These are phyloP conservation scores for Toxotes lorentzi DNA, from an alignment of 2,797 vertebrate species.

Conservation along the genomic window DNA sequence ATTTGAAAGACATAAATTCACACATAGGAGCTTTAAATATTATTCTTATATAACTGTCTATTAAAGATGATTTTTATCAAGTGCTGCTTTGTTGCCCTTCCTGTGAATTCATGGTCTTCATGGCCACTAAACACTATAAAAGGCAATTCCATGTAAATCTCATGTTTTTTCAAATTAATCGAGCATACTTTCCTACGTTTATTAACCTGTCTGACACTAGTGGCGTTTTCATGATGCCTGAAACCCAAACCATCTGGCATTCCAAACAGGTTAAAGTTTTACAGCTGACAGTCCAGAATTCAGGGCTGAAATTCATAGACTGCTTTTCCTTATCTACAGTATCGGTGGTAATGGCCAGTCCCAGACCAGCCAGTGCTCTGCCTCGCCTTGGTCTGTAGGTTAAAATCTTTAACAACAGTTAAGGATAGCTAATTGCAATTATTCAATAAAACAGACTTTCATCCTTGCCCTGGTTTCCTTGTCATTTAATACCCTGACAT, in stretches of 20 bases:
- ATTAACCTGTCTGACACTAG: not conserved
- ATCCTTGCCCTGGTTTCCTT: slow-evolving; percentile 7
- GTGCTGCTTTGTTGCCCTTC: not conserved
- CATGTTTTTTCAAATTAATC: not conserved
- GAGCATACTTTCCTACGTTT: not conserved
- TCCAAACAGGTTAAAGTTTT: slow-evolving; percentile 12
- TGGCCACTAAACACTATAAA: not conserved
- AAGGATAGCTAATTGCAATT: not conserved
- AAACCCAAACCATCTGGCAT: not conserved
- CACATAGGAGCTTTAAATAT: not conserved
- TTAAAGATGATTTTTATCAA: not conserved
- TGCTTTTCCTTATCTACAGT: slow-evolving; percentile 57
- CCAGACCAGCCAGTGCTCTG: not conserved
- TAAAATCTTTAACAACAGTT: slow-evolving; percentile 11
- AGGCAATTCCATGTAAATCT: not conserved
- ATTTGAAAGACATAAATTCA: not conserved
- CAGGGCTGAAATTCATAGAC: slow-evolving; percentile 3
- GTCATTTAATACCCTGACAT: slow-evolving; percentile 5
- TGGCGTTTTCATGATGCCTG: not conserved
- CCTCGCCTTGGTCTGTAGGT: slow-evolving; percentile 32
- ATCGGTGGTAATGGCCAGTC: slow-evolving; percentile 12
- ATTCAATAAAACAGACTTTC: not conserved
- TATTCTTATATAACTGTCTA: not conserved
- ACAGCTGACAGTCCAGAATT: slow-evolving; percentile 27
- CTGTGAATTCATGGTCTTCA: not conserved